phyloP scores from a whole-genome alignment of 2,113 vertebrate species.

The Excalfactoria chinensis region DNA sequence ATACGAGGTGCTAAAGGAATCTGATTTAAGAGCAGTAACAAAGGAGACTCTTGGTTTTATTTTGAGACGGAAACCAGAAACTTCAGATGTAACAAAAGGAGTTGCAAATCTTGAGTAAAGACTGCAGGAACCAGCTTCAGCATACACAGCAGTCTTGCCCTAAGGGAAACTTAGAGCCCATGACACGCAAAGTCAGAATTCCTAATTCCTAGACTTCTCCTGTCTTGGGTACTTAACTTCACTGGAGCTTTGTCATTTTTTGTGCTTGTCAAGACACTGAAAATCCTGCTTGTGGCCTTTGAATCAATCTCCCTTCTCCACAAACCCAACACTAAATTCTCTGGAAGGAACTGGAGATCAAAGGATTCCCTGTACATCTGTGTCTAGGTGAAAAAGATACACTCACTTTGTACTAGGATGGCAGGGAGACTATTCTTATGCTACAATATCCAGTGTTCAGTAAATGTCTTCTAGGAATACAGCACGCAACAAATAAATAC shows the following conservation, averaged over 20 bases:
- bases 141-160: slow-evolving; percentile 11
- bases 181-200: slow-evolving; percentile 36
- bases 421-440: background rate
- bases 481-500: slow-evolving; percentile 11
- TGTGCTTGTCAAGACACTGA: background rate
- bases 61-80: slow-evolving; percentile 6
- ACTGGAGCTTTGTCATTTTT: background rate
- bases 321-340: background rate
- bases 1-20: slow-evolving; percentile 7
- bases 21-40: background rate
- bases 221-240: slow-evolving; percentile 38
- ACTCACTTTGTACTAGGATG: background rate
- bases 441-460: background rate
- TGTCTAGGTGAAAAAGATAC: slow-evolving; percentile 39
- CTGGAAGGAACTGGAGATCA: slow-evolving; percentile 37
- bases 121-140: slow-evolving; percentile 9
- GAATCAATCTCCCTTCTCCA: background rate
- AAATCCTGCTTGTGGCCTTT: slow-evolving; percentile 8
- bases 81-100: slow-evolving; percentile 34
- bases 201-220: background rate
- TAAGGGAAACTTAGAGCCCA: slow-evolving; percentile 45
- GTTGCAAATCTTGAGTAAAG: background rate
- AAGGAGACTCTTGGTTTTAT: background rate
- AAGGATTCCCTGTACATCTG: slow-evolving; percentile 46
- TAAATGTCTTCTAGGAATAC: slow-evolving; percentile 62